Evolutionary conservation across 2,113 vertebrate species (phyloP), one percentile per base, ranked within the genome.

Genomic region (Nipponia nippon): DNA sequence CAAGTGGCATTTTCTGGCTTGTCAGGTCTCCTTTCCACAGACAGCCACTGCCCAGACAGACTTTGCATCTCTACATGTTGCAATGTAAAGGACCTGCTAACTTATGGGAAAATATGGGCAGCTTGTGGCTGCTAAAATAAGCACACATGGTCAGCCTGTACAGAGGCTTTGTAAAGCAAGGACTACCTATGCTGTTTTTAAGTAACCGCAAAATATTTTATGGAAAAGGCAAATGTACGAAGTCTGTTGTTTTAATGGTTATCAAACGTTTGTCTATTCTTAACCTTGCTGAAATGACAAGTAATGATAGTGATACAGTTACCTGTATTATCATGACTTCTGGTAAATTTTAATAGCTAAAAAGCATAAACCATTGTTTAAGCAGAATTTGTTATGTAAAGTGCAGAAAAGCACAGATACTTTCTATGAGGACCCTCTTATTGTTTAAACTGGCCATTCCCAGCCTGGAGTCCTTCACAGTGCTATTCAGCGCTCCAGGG

Each of bases 401-500:
- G 23, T 56, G 34, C 40, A 61, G 66, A 76, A 63, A 82, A 82
- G 13, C 27, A 36, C 11, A 71, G 13, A 2, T n/a, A 8, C 38
- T 85, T 84, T 61, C 8, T 77, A 0, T 1, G 1, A 59, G 27
- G 29, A 69, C 18, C 7, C 6, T n/a, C 14, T 49, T 75, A 36
- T 5, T 36, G 5, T 79, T 91, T 65, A 59, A 70, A 67, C 12
- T 23, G 25, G 8, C 44, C 0, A 0, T 79, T 95, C 29, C 11
- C 40, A 83, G 9, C 6, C 18, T 2, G 1, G 8, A 76, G 30
- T 53, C 26, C 36, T 63, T 72, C 34, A 72, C 14, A 59, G 27
- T 0, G 0, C 30, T 26, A 62, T 36, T 82, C 34, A 56, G 34
- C 0, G 1, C 13, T 87, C 14, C 8, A 6, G 44, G 40, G 29